phyloP scores from a whole-genome alignment of 2,888 invertebrate genomes.

The Drosophila neonasuta region DNA sequence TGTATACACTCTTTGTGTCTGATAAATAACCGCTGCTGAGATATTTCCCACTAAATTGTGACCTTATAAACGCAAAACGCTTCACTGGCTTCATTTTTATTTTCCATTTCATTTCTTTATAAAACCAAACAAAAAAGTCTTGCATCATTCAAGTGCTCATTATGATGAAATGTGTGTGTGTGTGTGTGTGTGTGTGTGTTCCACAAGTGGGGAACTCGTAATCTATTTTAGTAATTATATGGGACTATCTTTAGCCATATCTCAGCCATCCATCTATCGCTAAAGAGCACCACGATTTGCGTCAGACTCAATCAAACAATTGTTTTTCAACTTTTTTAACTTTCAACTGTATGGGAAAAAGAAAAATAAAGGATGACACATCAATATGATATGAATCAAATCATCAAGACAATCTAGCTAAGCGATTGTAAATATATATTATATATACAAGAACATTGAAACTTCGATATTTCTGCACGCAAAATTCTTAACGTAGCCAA shows the following conservation, averaged over 20 bases:
- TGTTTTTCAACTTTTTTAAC: conserved; percentile 10
- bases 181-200: neutral
- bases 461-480: neutral
- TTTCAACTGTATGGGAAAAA: conserved; percentile 1
- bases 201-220: neutral
- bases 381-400: conserved; percentile 32
- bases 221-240: conserved; percentile 3
- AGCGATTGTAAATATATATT: conserved; percentile 27
- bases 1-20: neutral
- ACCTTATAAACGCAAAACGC: conserved; percentile 9
- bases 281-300: conserved; percentile 5
- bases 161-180: conserved; percentile 13
- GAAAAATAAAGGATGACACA: conserved; percentile 22
- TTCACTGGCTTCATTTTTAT: neutral
- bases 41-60: conserved; percentile 8
- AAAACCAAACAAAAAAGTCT: neutral
- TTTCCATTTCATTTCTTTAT: neutral
- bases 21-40: conserved; percentile 7
- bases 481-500: conserved; percentile 20
- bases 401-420: conserved; percentile 18
- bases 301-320: conserved; percentile 26
- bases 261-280: neutral
- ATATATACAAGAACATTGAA: neutral
- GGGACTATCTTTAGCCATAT: neutral
- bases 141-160: neutral